These are phyloP conservation scores for Acanthochromis polyacanthus DNA, from an alignment of 2,113 vertebrate species.

Conservation along the genomic window DNA sequence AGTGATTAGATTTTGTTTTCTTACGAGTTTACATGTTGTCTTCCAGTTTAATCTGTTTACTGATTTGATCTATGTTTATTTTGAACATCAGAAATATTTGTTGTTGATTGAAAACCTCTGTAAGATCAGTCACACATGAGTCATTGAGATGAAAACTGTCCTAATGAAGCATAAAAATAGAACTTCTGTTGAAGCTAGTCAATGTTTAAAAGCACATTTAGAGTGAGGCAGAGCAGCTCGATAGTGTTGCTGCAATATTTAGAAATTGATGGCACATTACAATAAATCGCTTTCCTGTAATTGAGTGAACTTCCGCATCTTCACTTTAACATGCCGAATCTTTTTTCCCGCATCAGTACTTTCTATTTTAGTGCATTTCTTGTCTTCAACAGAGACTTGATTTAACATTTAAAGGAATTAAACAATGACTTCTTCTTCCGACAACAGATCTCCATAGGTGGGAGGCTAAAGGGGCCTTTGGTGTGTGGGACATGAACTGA, in stretches of 20 bases:
- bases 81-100: background rate
- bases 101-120: background rate
- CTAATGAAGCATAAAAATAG: no score
- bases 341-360: background rate
- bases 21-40: no score
- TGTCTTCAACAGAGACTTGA: background rate
- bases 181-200: no score
- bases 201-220: background rate
- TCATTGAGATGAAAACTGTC: no score
- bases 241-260: background rate
- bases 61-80: background rate
- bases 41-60: background rate
- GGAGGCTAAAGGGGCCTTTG: constrained; percentile 16
- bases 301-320: constrained; percentile 45
- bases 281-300: constrained; percentile 51
- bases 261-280: constrained; percentile 16
- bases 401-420: background rate
- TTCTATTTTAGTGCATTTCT: background rate
- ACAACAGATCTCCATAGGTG: constrained; percentile 8
- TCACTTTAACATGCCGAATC: constrained; percentile 44
- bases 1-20: background rate
- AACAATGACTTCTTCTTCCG: background rate
- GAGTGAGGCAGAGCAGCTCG: background rate
- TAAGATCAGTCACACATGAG: background rate
- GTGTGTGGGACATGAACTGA: constrained; percentile 80